phyloP scores from a whole-genome alignment of 1,140 invertebrate species.

The Theocolax elegans region DNA sequence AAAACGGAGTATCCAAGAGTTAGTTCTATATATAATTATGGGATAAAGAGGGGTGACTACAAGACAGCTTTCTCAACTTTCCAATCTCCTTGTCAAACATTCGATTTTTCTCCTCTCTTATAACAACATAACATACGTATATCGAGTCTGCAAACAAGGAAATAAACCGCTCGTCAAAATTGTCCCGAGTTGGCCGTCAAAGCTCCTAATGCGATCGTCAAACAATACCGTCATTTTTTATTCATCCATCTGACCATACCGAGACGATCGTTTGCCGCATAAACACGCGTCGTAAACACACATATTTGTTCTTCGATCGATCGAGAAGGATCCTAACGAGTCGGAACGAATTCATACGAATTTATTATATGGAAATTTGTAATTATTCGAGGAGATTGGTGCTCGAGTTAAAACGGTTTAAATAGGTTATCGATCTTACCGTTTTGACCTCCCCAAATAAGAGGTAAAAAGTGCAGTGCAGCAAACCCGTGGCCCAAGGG shows the following conservation, averaged over 20 bases:
- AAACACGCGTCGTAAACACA: too few relatives aligned
- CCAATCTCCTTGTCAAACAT: constrained; percentile 21
- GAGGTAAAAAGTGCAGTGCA: not conserved
- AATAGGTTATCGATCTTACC: too few relatives aligned
- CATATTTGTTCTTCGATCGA: too few relatives aligned
- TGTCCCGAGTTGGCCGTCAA: constrained; percentile 2
- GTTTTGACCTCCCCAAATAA: too few relatives aligned
- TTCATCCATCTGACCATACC: too few relatives aligned
- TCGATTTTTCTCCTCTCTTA: constrained; percentile 2
- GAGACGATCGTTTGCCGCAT: too few relatives aligned
- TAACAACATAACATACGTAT: not conserved
- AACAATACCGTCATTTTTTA: not conserved
- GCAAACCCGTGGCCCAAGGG: not conserved
- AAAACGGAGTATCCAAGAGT: not conserved
- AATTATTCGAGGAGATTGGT: too few relatives aligned
- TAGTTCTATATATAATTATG: constrained; percentile 23
- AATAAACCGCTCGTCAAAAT: constrained; percentile 14
- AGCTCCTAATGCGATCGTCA: constrained; percentile 7
- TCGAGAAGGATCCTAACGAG: too few relatives aligned
- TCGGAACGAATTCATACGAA: too few relatives aligned
- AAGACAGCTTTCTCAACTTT: constrained; percentile 26
- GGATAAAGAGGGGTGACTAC: not conserved
- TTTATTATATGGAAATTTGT: too few relatives aligned
- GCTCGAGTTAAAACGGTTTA: too few relatives aligned
- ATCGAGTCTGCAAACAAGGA: constrained; percentile 10